Conservation (phyloP, 1,140 invertebrate species). For the Temnothorax nylanderi region DNA sequence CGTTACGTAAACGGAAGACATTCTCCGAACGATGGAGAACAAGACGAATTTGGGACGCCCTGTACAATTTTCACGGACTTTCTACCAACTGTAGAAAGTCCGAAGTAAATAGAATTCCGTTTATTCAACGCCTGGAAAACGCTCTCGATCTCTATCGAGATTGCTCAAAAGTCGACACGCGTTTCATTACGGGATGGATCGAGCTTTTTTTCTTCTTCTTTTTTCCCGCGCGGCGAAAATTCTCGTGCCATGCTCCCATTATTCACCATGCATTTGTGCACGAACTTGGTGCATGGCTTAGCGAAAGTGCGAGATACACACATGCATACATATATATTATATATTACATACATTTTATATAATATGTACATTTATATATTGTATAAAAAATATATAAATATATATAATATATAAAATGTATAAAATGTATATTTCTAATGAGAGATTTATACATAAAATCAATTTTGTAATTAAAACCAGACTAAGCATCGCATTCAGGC, state of each 20-base stretch:
- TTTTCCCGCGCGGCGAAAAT: conserved; percentile 24
- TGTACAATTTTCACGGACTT: conserved; percentile 32
- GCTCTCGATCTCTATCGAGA: conserved; percentile 38
- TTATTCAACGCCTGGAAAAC: conserved; percentile 23
- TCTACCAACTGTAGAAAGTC: conserved; percentile 1
- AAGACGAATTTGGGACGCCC: background rate
- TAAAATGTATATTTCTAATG: background rate
- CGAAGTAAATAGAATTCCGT: conserved; percentile 37
- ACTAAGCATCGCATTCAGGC: background rate
- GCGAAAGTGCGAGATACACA: conserved; percentile 35
- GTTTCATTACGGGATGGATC: conserved; percentile 18
- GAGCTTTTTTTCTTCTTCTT: background rate
- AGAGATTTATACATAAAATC: background rate
- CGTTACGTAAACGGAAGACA: background rate
- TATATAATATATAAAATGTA: no score
- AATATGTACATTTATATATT: no score
- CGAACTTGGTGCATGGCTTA: background rate
- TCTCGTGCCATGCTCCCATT: conserved; percentile 9
- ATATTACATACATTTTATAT: background rate
- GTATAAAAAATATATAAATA: no score
- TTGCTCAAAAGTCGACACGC: conserved; percentile 6
- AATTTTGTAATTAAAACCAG: background rate
- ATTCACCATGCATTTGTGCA: conserved; percentile 26
- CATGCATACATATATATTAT: background rate
- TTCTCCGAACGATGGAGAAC: background rate